These are phyloP conservation scores for Triops longicaudatus DNA, from an alignment of 1,140 invertebrate genomes.

Conservation along the genomic window DNA sequence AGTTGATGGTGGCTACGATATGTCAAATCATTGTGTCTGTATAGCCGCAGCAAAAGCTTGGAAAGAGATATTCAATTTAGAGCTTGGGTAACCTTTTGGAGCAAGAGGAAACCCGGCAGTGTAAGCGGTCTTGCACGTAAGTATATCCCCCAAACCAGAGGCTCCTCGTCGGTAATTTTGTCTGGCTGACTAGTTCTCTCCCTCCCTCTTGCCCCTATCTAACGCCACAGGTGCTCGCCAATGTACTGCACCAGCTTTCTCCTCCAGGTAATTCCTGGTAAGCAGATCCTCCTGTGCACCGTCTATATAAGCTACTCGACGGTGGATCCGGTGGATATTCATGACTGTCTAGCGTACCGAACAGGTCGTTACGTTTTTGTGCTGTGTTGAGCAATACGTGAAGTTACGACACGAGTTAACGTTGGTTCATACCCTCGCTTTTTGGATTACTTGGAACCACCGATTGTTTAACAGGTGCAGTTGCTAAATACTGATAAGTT, in stretches of 20 bases:
- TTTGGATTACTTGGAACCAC: background rate
- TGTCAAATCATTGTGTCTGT: too few species aligned
- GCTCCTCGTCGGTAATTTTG: constrained; percentile 1
- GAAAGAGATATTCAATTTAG: too few species aligned
- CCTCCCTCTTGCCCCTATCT: background rate
- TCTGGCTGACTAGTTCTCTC: background rate
- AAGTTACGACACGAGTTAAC: background rate
- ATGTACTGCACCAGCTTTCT: background rate
- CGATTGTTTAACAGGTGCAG: constrained; percentile 7
- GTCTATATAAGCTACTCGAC: constrained; percentile 7
- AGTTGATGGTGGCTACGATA: too few species aligned
- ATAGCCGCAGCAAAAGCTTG: too few species aligned
- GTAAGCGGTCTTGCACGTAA: too few species aligned
- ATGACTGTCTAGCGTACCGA: background rate
- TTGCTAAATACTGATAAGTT: background rate
- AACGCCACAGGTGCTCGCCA: background rate
- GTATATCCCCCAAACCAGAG: background rate
- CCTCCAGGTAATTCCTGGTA: constrained; percentile 3
- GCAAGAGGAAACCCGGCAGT: too few species aligned
- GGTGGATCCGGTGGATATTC: background rate
- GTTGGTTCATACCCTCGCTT: background rate
- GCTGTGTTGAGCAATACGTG: background rate
- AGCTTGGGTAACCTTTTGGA: too few species aligned
- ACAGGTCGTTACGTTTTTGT: background rate
- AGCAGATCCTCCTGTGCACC: constrained; percentile 2